These are phyloP conservation scores for Forbesichthys agassizii DNA, from an alignment of 2,113 vertebrate genomes.

Conservation along the genomic window DNA sequence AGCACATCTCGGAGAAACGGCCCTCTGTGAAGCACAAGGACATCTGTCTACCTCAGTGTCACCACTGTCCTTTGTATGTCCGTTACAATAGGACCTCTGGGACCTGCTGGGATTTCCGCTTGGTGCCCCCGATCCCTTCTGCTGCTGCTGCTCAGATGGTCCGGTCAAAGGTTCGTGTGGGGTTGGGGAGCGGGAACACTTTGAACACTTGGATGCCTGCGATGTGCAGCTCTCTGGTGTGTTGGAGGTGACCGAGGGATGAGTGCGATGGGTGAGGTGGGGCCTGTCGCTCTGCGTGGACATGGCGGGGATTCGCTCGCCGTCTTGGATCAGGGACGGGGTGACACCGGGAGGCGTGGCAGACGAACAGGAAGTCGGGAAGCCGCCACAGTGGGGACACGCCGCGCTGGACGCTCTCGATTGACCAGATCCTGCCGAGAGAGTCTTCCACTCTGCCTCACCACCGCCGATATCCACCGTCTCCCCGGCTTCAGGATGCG, in stretches of 20 bases:
- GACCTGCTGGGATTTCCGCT: constrained; percentile 46
- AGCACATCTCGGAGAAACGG: not conserved
- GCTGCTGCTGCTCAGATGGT: constrained; percentile 7
- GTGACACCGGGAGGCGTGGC: constrained; percentile 31
- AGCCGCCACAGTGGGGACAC: constrained; percentile 64
- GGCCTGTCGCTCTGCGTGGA: constrained; percentile 51
- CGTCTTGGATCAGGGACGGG: constrained; percentile 11
- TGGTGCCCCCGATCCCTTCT: constrained; percentile 22
- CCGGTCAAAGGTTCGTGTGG: not conserved
- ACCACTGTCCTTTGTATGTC: not conserved
- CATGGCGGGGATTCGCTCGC: constrained; percentile 4
- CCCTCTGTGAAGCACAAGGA: constrained; percentile 13
- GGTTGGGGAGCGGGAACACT: not conserved
- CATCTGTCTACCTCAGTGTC: constrained; percentile 35
- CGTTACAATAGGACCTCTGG: constrained; percentile 3
- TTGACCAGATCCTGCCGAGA: constrained; percentile 33
- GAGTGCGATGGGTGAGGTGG: constrained; percentile 43
- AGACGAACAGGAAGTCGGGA: constrained; percentile 10
- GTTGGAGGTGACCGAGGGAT: constrained; percentile 32
- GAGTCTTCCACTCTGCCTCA: constrained; percentile 26
- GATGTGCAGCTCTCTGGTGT: constrained; percentile 34
- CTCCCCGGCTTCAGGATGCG: constrained; percentile 23
- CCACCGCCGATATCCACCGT: constrained; percentile 36
- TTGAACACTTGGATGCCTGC: constrained; percentile 11
- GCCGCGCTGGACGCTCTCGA: constrained; percentile 38